These are phyloP conservation scores for Tenebrio molitor DNA, from an alignment of 1,140 invertebrate genomes.

Conservation along the genomic window DNA sequence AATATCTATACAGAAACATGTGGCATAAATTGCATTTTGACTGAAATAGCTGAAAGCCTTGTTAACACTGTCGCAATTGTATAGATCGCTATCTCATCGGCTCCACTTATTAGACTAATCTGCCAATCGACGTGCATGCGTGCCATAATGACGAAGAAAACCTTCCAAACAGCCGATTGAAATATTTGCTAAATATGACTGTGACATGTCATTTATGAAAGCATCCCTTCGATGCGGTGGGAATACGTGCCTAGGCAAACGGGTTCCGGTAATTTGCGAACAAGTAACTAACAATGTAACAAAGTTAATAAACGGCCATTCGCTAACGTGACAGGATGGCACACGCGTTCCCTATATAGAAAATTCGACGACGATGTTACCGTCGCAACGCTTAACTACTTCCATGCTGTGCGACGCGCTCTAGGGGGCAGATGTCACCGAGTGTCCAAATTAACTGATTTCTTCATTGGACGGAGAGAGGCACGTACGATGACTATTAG, in stretches of 20 bases:
- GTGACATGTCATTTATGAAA: slow-evolving; percentile 51
- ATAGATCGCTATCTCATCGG: background rate
- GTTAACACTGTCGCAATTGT: no score
- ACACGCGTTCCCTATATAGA: slow-evolving; percentile 31
- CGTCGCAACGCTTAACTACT: slow-evolving; percentile 37
- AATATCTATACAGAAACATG: no score
- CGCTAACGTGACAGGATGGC: background rate
- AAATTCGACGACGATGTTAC: slow-evolving; percentile 16
- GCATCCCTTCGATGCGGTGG: slow-evolving; percentile 45
- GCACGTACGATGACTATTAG: slow-evolving; percentile 13
- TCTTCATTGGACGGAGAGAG: background rate
- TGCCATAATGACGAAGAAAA: slow-evolving; percentile 22
- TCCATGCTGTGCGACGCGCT: slow-evolving; percentile 21
- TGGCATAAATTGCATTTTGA: no score
- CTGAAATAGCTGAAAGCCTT: no score
- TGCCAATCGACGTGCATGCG: background rate
- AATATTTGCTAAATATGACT: slow-evolving; percentile 54
- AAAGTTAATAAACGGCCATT: slow-evolving; percentile 54
- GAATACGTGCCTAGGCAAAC: slow-evolving; percentile 52
- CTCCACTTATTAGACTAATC: background rate
- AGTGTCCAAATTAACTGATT: slow-evolving; percentile 36
- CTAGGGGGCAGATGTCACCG: slow-evolving; percentile 30
- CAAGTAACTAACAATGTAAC: slow-evolving; percentile 57
- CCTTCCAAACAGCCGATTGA: slow-evolving; percentile 43
- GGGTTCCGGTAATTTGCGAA: slow-evolving; percentile 54